Evolutionary conservation across 2,797 vertebrate species (phyloP), one percentile per base, ranked within the genome.

Genomic region (Enteromius argenteus): DNA sequence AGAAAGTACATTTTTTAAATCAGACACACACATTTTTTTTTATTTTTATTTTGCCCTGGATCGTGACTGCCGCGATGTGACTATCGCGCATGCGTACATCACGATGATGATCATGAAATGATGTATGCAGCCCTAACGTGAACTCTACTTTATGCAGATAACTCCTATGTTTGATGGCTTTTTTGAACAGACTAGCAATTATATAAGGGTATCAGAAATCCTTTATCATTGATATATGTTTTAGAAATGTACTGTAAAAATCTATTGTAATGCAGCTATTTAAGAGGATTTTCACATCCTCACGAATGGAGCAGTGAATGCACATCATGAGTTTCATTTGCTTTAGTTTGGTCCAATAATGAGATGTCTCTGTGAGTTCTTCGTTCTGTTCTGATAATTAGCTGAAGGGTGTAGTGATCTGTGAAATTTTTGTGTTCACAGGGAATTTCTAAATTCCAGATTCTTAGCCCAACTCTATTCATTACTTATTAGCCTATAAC

Each of bases 371-470:
- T 42, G 30, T 35, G 32, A 74, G 44, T 3, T 75, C 17, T 69
- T 53, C 27, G 51, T 74, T 64, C 15, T 66, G 1, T 74, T 82
- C 21, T 27, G 27, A 53, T 49, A 64, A 44, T 44, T 62, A 30
- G 44, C 53, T 64, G 27, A 74, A 19, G 10, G 21, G 37, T 81
- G 30, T 27, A 62, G 37, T 62, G 68, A 21, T 62, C 37, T 66
- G 13, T 14, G 42, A 74, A 23, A 6, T n/a, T 60, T 23, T 39
- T 46, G 56, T 49, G 42, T 64, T 39, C 9, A 62, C 68, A 64
- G 51, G 30, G 42, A 62, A 81, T 46, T 62, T 62, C 39, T n/a
- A 73, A 35, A 44, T 80, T 46, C 4, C 27, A 32, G 64, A 79
- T 11, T 46, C 58, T 79, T 51, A n/a, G 8, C 42, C n/a, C 66